Evolutionary conservation across 2,888 invertebrate genomes (phyloP), one percentile per base, ranked within the genome.

Genomic region (Lissonota sp.): DNA sequence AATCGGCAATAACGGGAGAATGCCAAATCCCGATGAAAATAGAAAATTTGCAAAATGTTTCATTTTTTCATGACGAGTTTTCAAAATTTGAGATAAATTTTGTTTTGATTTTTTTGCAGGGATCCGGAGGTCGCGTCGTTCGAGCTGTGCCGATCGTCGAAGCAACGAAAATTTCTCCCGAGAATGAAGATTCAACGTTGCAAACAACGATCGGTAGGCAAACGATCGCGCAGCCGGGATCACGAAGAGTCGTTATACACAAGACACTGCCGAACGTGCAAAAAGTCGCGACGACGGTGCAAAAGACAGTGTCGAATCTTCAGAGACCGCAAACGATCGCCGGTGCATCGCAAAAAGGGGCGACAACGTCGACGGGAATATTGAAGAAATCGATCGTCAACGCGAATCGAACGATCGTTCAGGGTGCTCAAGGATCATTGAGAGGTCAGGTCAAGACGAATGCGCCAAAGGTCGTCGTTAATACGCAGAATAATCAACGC

Each of bases 211-310:
- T 57, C 49, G 77, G 14, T 40, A 84, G 84, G 73, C 82, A 82
- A 58, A 42, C 77, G 37, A 60, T 58, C 44, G 78, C 69, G 6
- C 86, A 84, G 55, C 40, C 85, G 12, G 86, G 85, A 10, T 77
- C 82, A 5, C 87, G 91, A 63, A 86, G 91, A 63, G 88, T 92
- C n/a, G 90, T 91, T 0, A 88, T 92, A 63, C 90, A 91, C 55
- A 89, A 88, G 57, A 76, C 87, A 6, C 67, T 88, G 46, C 74
- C 86, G n/a, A 88, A 76, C 37, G 83, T 82, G 0, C 87, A 89
- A 6, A 85, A 88, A 10, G 70, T 84, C 14, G 87, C 87, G 0
- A 87, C 88, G 0, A 82, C 87, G 3, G 86, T 89, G 77, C 89
- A 89, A 16, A 90, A 90, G 72, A 86, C 88, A 0, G 86, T 89